These are phyloP conservation scores for Tokudaia tokunoshimensis DNA, from an alignment of 2,797 vertebrate species.

Conservation along the genomic window DNA sequence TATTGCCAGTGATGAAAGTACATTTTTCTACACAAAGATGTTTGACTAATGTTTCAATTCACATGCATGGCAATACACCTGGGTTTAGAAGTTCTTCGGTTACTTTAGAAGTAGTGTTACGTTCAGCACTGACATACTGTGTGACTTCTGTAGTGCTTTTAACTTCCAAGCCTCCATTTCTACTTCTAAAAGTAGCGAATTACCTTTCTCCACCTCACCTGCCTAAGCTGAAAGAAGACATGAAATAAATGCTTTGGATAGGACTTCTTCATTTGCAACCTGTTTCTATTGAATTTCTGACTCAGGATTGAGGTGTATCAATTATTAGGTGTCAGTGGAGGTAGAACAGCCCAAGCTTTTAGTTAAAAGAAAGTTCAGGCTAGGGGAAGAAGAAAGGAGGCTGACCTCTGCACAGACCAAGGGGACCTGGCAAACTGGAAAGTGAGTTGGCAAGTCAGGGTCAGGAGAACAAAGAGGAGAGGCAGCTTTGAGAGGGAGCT, in stretches of 20 bases:
- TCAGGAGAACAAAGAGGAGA: conserved; percentile 62
- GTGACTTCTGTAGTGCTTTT: not conserved
- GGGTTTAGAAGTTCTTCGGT: conserved; percentile 30
- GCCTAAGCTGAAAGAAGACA: not conserved
- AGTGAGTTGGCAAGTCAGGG: conserved; percentile 1
- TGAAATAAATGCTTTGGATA: conserved; percentile 52
- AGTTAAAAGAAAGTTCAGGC: conserved; percentile 57
- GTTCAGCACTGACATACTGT: not conserved
- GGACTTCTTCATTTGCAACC: conserved; percentile 48
- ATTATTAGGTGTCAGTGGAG: conserved; percentile 17
- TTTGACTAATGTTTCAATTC: conserved; percentile 29
- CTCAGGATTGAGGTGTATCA: not conserved
- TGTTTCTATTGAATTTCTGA: conserved; percentile 63
- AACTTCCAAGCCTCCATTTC: conserved; percentile 35
- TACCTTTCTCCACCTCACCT: not conserved
- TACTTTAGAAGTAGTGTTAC: conserved; percentile 17
- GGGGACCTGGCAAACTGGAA: conserved; percentile 42
- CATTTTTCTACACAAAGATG: conserved; percentile 27
- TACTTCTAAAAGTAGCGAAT: conserved; percentile 19
- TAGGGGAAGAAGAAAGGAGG: conserved; percentile 15
- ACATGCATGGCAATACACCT: not conserved
- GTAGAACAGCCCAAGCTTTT: conserved; percentile 16
- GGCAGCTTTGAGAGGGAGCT: conserved; percentile 31
- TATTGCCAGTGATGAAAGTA: conserved; percentile 10
- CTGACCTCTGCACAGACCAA: conserved; percentile 32